These are phyloP conservation scores for Lycocorax pyrrhopterus DNA, from an alignment of 2,113 vertebrate genomes.

Conservation along the genomic window DNA sequence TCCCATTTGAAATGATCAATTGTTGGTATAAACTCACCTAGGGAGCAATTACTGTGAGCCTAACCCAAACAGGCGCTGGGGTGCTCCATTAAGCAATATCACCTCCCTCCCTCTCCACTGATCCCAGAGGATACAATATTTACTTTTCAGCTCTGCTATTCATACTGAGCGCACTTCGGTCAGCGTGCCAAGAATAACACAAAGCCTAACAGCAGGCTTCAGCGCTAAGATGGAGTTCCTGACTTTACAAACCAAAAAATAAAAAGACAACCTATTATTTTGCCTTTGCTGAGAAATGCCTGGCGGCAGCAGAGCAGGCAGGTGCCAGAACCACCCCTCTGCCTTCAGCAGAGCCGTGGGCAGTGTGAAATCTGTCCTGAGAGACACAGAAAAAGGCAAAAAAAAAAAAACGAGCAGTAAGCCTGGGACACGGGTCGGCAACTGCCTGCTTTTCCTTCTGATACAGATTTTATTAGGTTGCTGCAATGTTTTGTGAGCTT, in stretches of 20 bases:
- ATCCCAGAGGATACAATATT: slow-evolving; percentile 50
- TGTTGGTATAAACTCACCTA: slow-evolving; percentile 59
- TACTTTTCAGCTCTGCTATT: slow-evolving; percentile 45
- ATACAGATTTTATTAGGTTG: not conserved
- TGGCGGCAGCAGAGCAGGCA: not conserved
- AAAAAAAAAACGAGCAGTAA: not conserved
- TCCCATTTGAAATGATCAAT: slow-evolving; percentile 29
- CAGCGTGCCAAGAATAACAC: slow-evolving; percentile 35
- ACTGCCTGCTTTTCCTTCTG: not conserved
- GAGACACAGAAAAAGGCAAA: not conserved
- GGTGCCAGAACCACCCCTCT: not conserved
- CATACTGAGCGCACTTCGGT: not conserved
- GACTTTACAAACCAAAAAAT: not conserved
- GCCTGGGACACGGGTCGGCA: rapidly evolving
- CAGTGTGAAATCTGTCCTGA: not conserved
- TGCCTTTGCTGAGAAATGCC: not conserved
- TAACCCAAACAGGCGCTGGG: slow-evolving; percentile 54
- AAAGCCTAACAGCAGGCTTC: not conserved
- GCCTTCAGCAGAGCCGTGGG: not conserved
- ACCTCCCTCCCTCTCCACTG: not conserved
- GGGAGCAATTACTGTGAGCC: slow-evolving; percentile 54
- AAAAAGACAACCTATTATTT: slow-evolving; percentile 20
- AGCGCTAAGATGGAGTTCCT: not conserved
- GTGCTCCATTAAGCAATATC: slow-evolving; percentile 39
- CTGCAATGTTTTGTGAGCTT: not conserved